Conservation (phyloP, 2,888 invertebrate genomes). For the Arge pagana region DNA sequence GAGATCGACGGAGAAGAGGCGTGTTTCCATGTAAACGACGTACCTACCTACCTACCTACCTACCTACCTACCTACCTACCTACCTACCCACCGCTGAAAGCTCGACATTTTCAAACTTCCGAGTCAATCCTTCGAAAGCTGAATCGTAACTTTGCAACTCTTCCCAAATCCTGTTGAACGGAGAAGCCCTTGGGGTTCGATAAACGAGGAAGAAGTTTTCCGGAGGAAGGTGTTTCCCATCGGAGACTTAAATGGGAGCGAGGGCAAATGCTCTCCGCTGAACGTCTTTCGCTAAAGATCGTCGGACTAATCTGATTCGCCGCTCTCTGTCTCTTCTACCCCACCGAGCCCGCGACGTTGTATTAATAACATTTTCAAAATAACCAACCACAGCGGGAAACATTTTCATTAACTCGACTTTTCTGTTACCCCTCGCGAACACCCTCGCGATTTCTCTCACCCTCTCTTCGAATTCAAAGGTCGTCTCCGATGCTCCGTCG, state of each 20-base stretch:
- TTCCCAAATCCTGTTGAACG: no score
- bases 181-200: no score
- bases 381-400: conserved; percentile 47
- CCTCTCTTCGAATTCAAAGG: no score
- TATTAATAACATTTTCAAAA: conserved; percentile 37
- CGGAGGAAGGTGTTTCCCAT: conserved; percentile 19
- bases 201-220: no score
- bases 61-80: background rate
- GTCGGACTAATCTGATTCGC: conserved; percentile 29
- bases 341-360: no score
- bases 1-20: no score
- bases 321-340: no score
- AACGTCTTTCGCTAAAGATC: conserved; percentile 12
- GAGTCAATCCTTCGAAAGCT: conserved; percentile 14
- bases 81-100: background rate
- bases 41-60: background rate
- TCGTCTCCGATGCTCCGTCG: no score
- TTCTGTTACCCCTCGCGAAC: conserved; percentile 21
- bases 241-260: conserved; percentile 20
- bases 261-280: conserved; percentile 20
- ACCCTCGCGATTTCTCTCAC: conserved; percentile 8
- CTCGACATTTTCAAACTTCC: background rate
- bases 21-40: no score
- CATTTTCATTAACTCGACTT: conserved; percentile 49
- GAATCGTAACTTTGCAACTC: no score